These are phyloP conservation scores for Cephalopachus bancanus DNA, from an alignment of 2,797 vertebrate genomes.

Conservation along the genomic window DNA sequence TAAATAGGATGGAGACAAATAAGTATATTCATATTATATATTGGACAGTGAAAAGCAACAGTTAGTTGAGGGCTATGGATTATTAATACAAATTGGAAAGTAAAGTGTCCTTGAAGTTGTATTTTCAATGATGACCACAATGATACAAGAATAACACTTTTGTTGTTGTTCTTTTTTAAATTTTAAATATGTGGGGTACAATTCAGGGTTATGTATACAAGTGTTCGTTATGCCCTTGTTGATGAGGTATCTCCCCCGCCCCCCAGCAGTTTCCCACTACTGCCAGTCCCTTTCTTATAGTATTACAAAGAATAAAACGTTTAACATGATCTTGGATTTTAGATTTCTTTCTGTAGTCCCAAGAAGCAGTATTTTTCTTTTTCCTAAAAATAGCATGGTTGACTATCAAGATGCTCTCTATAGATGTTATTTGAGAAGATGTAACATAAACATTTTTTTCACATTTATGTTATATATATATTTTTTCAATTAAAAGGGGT, in stretches of 20 bases:
- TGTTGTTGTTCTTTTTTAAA: too few species aligned
- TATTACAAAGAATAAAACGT: background rate
- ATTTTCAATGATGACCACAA: background rate
- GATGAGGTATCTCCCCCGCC: too few species aligned
- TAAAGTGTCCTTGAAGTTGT: background rate
- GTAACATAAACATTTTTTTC: background rate
- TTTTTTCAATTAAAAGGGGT: background rate
- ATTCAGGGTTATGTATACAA: too few species aligned
- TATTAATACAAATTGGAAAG: conserved; percentile 21
- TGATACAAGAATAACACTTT: background rate
- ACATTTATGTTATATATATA: background rate
- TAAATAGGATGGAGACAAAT: background rate
- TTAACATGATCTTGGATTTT: background rate
- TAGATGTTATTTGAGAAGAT: background rate
- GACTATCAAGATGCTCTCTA: background rate
- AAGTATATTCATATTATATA: background rate
- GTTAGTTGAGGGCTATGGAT: background rate
- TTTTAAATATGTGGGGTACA: too few species aligned
- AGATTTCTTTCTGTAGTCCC: background rate
- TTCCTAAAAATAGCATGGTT: background rate
- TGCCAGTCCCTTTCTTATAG: too few species aligned
- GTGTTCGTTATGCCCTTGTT: too few species aligned
- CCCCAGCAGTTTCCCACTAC: too few species aligned
- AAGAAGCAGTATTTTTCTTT: background rate
- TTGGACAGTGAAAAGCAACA: background rate